Percentiles rank a stretch among this genome's conserved stretches.
These are phyloP conservation scores for Tenebrio molitor DNA, from an alignment of 1,140 invertebrate genomes.

Conservation along the genomic window DNA sequence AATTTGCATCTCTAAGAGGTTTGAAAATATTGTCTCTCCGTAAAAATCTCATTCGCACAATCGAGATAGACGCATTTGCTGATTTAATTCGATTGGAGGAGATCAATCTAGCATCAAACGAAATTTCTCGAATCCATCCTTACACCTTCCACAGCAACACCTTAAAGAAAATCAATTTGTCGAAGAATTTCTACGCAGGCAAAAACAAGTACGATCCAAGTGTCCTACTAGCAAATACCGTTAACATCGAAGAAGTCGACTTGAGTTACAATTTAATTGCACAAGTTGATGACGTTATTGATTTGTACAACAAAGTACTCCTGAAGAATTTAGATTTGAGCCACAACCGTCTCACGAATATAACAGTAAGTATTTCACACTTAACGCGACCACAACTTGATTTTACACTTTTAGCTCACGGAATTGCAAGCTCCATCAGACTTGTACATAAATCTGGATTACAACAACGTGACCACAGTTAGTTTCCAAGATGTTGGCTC, in stretches of 20 bases:
- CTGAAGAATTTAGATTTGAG: slow-evolving; percentile 20
- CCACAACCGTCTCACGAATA: slow-evolving; percentile 2
- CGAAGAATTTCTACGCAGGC: too few species aligned
- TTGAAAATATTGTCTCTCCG: slow-evolving; percentile 26
- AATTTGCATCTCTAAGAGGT: not conserved
- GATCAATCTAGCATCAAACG: slow-evolving; percentile 41
- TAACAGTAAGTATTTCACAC: too few species aligned
- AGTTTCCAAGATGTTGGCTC: too few species aligned
- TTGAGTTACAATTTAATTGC: slow-evolving; percentile 42
- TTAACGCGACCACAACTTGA: too few species aligned
- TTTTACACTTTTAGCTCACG: too few species aligned
- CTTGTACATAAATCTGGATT: too few species aligned
- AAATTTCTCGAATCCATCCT: slow-evolving; percentile 9
- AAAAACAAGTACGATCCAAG: too few species aligned
- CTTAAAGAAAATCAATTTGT: slow-evolving; percentile 36
- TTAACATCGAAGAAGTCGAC: slow-evolving; percentile 17
- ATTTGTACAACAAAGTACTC: not conserved
- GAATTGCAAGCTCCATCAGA: too few species aligned
- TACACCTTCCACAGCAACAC: slow-evolving; percentile 12
- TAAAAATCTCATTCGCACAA: slow-evolving; percentile 24
- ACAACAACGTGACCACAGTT: too few species aligned
- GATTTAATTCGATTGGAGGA: not conserved
- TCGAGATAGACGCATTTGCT: slow-evolving; percentile 7
- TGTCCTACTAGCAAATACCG: not conserved
- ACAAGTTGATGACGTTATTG: slow-evolving; percentile 2